Conservation (phyloP, 2,113 vertebrate genomes). For the Mixornis gularis region DNA sequence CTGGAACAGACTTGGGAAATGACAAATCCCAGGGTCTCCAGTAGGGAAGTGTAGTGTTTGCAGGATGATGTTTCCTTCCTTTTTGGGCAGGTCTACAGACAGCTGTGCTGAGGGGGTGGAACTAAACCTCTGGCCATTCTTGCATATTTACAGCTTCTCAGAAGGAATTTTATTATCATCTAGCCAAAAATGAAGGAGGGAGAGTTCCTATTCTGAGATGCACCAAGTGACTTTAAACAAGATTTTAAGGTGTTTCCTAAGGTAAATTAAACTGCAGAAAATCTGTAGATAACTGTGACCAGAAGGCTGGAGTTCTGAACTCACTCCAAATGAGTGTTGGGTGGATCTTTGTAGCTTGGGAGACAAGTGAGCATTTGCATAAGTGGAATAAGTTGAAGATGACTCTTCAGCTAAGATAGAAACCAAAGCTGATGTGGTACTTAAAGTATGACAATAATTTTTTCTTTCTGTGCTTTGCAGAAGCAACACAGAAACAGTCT, state of each 20-base stretch:
- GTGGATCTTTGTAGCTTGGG: not conserved
- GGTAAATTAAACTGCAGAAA: not conserved
- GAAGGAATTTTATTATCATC: not conserved
- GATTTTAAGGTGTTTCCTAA: not conserved
- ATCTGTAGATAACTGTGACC: not conserved
- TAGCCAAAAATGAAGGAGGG: not conserved
- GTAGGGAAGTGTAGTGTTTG: conserved; percentile 25
- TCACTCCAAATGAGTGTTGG: not conserved
- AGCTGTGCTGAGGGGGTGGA: conserved; percentile 54
- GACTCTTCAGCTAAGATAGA: not conserved
- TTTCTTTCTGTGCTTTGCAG: not conserved
- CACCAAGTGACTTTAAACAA: not conserved
- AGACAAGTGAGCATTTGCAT: not conserved
- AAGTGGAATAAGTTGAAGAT: not conserved
- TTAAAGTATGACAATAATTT: not conserved
- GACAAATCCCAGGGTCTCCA: conserved; percentile 1
- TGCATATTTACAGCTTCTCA: not conserved
- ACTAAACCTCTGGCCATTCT: not conserved
- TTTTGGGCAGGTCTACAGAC: conserved; percentile 37
- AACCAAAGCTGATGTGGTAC: conserved; percentile 12
- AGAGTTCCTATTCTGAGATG: not conserved
- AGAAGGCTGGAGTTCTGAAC: not conserved
- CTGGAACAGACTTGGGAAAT: not conserved
- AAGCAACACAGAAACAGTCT: not conserved
- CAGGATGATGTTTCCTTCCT: conserved; percentile 8